Evolutionary conservation across 2,113 vertebrate genomes (phyloP).

Genomic region (Periophthalmus modestus): DNA sequence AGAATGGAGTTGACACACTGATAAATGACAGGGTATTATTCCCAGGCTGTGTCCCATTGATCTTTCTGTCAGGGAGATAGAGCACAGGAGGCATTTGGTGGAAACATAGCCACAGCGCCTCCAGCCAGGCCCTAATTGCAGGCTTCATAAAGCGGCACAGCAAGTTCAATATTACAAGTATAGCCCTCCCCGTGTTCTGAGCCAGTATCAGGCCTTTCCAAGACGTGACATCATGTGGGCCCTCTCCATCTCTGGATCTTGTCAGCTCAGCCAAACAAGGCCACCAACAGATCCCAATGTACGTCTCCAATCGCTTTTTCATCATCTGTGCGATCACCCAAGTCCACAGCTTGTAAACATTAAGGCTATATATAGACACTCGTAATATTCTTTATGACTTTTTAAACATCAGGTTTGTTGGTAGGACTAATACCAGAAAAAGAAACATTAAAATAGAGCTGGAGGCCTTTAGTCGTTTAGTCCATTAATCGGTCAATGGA

Average conservation of each 20-base stretch:
- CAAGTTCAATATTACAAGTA: constrained; percentile 47
- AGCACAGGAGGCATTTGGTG: constrained; percentile 54
- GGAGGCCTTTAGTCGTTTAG: no score
- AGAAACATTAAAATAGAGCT: not conserved
- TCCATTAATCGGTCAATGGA: no score
- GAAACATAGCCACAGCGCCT: constrained; percentile 53
- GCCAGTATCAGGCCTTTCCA: constrained; percentile 57
- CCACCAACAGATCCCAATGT: constrained; percentile 51
- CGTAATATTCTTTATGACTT: constrained; percentile 2
- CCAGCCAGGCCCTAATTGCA: constrained; percentile 67
- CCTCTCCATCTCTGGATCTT: constrained; percentile 38
- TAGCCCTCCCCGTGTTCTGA: constrained; percentile 53
- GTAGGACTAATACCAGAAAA: not conserved
- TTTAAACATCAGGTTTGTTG: constrained; percentile 9
- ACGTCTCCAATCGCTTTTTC: constrained; percentile 18
- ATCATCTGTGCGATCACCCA: constrained; percentile 9
- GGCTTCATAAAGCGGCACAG: constrained; percentile 53
- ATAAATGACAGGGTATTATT: constrained; percentile 55
- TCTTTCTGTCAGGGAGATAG: constrained; percentile 43
- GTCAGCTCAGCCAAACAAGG: constrained; percentile 50
- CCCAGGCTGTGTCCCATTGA: constrained; percentile 43
- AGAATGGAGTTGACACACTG: constrained; percentile 28
- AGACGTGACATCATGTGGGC: constrained; percentile 64
- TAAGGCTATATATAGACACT: constrained; percentile 5
- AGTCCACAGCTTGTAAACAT: constrained; percentile 9